These are phyloP conservation scores for Tipula lateralis DNA, from an alignment of 2,888 invertebrate species.

Conservation along the genomic window DNA sequence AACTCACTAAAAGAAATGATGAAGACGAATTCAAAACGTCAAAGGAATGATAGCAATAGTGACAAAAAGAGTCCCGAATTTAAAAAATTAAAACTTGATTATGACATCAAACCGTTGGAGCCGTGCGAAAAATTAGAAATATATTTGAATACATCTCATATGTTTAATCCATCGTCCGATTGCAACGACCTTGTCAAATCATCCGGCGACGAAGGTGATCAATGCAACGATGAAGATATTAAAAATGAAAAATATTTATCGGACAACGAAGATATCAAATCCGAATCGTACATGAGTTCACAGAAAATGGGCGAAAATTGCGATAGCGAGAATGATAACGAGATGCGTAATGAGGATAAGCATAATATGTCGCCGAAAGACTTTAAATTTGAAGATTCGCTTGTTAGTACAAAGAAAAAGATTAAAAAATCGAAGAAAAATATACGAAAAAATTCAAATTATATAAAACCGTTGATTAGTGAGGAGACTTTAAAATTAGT, in stretches of 20 bases:
- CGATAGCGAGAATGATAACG: neutral
- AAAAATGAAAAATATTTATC: neutral
- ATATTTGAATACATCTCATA: neutral
- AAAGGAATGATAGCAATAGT: conserved; percentile 57
- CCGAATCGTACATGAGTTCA: neutral
- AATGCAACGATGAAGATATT: conserved; percentile 41
- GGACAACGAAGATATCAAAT: conserved; percentile 32
- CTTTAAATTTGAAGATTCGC: conserved; percentile 34
- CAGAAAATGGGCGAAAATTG: conserved; percentile 14
- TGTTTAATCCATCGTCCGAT: neutral
- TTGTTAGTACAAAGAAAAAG: neutral
- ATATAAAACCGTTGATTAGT: conserved; percentile 42
- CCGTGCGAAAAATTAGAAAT: conserved; percentile 14
- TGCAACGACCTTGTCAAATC: neutral
- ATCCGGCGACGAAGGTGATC: conserved; percentile 34
- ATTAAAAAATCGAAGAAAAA: conserved; percentile 30
- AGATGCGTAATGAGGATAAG: neutral
- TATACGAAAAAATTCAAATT: neutral
- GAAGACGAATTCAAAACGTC: conserved; percentile 45
- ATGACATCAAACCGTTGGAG: conserved; percentile 2
- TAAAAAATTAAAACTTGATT: conserved; percentile 48
- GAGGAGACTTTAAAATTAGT: conserved; percentile 47
- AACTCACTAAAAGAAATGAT: conserved; percentile 36
- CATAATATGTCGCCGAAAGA: conserved; percentile 26
- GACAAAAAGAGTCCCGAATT: conserved; percentile 52